Evolutionary conservation across 2,113 vertebrate genomes (phyloP).

Genomic region (Callipepla californica): DNA sequence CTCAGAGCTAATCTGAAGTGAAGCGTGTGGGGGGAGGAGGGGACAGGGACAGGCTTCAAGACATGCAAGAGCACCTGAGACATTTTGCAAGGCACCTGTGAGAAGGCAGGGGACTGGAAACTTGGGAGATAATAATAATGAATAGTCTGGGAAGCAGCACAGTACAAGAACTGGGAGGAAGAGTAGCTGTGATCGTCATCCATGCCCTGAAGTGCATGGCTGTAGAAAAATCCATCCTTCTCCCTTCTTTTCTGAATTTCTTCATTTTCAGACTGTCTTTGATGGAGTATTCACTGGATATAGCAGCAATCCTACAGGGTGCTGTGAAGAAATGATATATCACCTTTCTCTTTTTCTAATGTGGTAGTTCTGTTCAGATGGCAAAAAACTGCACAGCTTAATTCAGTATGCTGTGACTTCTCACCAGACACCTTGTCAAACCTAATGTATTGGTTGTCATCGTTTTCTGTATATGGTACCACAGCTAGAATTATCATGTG

Average conservation of each 20-base stretch:
- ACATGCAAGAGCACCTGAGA: neutral
- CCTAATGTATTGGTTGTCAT: neutral
- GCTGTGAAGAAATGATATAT: neutral
- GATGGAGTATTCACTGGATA: accelerated
- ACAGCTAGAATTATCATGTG: neutral
- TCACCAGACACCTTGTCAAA: neutral
- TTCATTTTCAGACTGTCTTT: neutral
- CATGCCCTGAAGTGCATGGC: neutral
- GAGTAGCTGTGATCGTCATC: neutral
- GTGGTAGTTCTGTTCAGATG: neutral
- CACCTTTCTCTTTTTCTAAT: neutral
- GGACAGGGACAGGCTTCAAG: neutral
- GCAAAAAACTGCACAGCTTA: neutral
- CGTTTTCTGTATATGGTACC: neutral
- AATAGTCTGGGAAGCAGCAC: neutral
- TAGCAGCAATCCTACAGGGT: neutral
- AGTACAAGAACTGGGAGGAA: neutral
- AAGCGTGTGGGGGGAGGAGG: neutral
- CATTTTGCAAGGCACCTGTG: accelerated
- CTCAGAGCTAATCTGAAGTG: neutral
- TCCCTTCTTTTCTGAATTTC: neutral
- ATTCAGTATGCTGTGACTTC: neutral
- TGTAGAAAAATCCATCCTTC: neutral
- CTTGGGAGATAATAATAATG: neutral
- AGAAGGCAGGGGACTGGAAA: neutral